Evolutionary conservation across 2,797 vertebrate species (phyloP), one percentile per base, ranked within the genome.

Genomic region (Xyrichtys novacula): DNA sequence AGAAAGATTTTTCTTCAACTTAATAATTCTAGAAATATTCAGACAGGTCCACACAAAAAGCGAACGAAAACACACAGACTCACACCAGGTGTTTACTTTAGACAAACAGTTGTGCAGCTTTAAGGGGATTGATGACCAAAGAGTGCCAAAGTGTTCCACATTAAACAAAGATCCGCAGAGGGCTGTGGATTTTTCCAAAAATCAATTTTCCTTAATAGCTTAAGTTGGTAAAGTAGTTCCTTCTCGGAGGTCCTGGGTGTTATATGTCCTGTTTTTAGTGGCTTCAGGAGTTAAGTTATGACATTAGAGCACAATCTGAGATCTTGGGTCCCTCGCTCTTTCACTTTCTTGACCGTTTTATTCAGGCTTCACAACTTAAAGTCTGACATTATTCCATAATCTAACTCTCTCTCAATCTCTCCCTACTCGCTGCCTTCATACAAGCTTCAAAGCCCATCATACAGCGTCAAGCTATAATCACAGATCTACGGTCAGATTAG

Each of bases 401-500:
- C 84, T 76, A 69, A 82, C 75, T 58, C 65, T 57, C 53, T 53
- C 47, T 54, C 68, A 2, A 66, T 76, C 80, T 60, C 80, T 76
- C 61, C 74, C 63, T 77, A 11, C 68, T 72, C 71, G 3, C 19
- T 43, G 42, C 76, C 71, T 83, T 83, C 71, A 62, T 71, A 66
- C 28, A 2, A 75, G 81, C 83, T 89, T 90, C 85, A 91, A 90
- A 90, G 86, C 49, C 71, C 81, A 69, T 86, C 86, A 81, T 77
- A 69, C 70, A 76, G 82, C 83, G 72, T 89, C 79, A 65, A 74
- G n/a, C 80, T 69, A 81, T 87, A 88, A 89, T 92, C 87, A 80
- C 88, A 88, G 89, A 91, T 92, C 84, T 85, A 75, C 49, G 69
- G 76, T 91, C 88, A 90, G 89, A 91, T 92, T 89, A 89, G 65